Base-by-base conservation (phyloP, 2,113 vertebrate genomes). In the Microcebus murinus region DNA sequence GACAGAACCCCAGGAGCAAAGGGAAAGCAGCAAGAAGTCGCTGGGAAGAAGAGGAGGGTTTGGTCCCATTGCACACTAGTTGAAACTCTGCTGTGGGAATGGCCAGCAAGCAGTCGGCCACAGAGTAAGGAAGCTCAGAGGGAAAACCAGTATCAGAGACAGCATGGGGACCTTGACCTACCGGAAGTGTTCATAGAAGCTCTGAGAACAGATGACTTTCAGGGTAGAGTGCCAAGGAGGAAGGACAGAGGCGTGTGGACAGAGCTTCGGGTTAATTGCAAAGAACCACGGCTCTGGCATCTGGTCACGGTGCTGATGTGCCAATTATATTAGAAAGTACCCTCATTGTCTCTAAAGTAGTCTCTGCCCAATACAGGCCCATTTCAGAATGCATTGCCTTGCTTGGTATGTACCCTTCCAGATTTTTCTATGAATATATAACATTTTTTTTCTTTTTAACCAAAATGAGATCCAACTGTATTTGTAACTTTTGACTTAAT, bases 301-400 rank as follows among this genome's bases (percentile, higher is more conserved):
- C 34, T 5, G 34, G 42, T 52, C n/a, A 27, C n/a, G 27, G 21
- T 6, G 18, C 36, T 20, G 34, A 42, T 12, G 12, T 25, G 71
- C 29, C 52, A 13, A 61, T 8, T 3, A 17, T 52, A 52, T 17
- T 18, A 5, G 34, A 23, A 81, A 55, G 61, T 3, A 15, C 4
- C 55, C 59, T 34, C 29, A 77, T 4, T n/a, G 3, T 27, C 31
- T 21, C 50, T 0, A 0, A 17, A 61, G 18, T 0, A 10, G 31
- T 65, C 34, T 57, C 55, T 93, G 61, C 25, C 29, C 52, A 6
- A 21, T 27, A 39, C 77, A n/a, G 70, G 50, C 42, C 6, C 1
- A 25, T 12, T n/a, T 76, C 48, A 52, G 77, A 68, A n/a, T 0
- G 18, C 12, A 29, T 27, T 25, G 15, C 34, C 34, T 21, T 52